phyloP scores from a whole-genome alignment of 2,113 vertebrate genomes.

The Oryctolagus cuniculus region mOryCun1.1 NC_091436.1:119036001-119036500 shows the following conservation, averaged over 20 bases:
- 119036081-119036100: too few species aligned
- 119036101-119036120: too few species aligned
- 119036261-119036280: slow-evolving; percentile 1
- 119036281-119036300: not conserved
- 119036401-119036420: not conserved
- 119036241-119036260: not conserved
- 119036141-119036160: not conserved
- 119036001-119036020: too few species aligned
- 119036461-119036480: not conserved
- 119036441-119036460: not conserved
- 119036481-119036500: not conserved
- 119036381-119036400: not conserved
- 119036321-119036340: not conserved
- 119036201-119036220: slow-evolving; percentile 14
- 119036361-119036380: not conserved
- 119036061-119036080: too few species aligned
- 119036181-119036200: not conserved
- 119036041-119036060: too few species aligned
- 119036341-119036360: not conserved
- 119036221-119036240: not conserved
- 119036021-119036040: too few species aligned
- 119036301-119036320: not conserved
- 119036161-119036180: not conserved
- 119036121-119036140: too few species aligned
- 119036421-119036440: not conserved